A percentile compares a stretch with the other conserved stretches of the same genome.
phyloP scores from a whole-genome alignment of 1,140 invertebrate species.

The Samia ricini region DNA sequence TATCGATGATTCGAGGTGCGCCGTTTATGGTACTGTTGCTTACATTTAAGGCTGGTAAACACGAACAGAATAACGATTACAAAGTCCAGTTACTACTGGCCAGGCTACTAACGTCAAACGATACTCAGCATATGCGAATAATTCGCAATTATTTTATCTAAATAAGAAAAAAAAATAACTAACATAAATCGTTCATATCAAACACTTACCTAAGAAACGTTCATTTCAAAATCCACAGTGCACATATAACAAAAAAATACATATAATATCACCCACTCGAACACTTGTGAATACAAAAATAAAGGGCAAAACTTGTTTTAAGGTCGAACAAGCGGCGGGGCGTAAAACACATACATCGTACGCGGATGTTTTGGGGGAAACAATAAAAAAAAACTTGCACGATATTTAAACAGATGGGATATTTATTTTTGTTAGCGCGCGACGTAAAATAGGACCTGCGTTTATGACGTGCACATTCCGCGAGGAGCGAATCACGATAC shows the following conservation, averaged over 20 bases:
- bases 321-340: not conserved
- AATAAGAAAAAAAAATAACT: not conserved
- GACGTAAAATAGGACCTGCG: conserved; percentile 29
- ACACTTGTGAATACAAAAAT: conserved; percentile 53
- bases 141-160: not conserved
- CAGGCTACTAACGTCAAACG: conserved; percentile 9
- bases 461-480: conserved; percentile 25
- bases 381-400: conserved; percentile 67
- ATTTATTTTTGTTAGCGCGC: conserved; percentile 69
- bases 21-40: conserved; percentile 43
- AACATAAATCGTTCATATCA: not conserved
- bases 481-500: conserved; percentile 56
- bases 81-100: conserved; percentile 71
- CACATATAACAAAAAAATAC: conserved; percentile 64
- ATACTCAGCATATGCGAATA: not conserved
- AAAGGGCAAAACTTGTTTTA: conserved; percentile 30
- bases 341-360: conserved; percentile 46
- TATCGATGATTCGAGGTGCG: conserved; percentile 10
- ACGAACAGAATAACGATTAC: conserved; percentile 69
- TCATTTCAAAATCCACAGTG: conserved; percentile 67
- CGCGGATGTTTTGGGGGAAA: conserved; percentile 40
- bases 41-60: conserved; percentile 61
- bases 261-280: conserved; percentile 51
- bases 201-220: conserved; percentile 39
- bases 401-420: conserved; percentile 70